Conservation (phyloP, 2,113 vertebrate genomes). For the Capreolus pygargus region DNA sequence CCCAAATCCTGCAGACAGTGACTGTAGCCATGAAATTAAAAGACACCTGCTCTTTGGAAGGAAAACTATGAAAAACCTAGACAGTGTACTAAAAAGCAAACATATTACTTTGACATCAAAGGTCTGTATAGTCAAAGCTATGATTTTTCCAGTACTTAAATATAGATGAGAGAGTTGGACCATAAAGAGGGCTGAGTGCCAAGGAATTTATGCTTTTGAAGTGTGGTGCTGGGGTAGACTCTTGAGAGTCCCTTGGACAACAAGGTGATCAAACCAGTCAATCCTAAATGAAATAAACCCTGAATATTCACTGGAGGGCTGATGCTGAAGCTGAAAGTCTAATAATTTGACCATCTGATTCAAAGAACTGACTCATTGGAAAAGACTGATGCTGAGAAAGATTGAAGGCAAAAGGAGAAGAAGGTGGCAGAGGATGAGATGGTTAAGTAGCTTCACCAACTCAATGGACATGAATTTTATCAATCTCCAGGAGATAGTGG, state of each 20-base stretch:
- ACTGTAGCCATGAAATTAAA: neutral
- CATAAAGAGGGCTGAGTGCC: neutral
- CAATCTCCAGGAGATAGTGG: neutral
- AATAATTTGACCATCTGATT: neutral
- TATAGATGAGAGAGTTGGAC: neutral
- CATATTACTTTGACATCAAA: neutral
- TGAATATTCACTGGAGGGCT: neutral
- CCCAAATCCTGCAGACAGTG: neutral
- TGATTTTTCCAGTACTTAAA: neutral
- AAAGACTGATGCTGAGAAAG: neutral
- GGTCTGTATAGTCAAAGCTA: neutral
- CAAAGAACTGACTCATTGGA: neutral
- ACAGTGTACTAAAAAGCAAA: neutral
- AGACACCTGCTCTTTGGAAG: neutral
- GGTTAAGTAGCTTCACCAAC: neutral
- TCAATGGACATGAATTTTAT: neutral
- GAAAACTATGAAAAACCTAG: neutral
- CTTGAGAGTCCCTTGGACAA: neutral
- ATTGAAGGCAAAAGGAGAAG: neutral
- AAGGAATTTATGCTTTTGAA: fast-evolving
- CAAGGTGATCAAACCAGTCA: neutral
- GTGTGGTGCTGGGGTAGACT: neutral
- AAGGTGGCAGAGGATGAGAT: neutral
- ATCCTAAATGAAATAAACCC: neutral
- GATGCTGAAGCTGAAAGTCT: neutral